phyloP scores from a whole-genome alignment of 1,140 invertebrate genomes.

The Tetramorium parvispinum region DNA sequence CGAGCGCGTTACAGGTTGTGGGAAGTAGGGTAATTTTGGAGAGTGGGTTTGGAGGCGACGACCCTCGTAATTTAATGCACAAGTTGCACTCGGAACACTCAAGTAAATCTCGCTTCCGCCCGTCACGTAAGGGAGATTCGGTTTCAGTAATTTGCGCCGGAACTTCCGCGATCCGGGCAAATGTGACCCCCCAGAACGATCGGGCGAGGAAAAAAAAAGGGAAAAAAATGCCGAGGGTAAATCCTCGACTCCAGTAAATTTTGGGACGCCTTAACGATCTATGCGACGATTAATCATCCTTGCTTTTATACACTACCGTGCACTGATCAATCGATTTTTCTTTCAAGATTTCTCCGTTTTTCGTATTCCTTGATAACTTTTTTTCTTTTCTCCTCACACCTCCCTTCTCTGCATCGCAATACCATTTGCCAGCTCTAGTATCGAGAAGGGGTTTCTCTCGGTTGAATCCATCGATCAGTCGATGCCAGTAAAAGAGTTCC shows the following conservation, averaged over 20 bases:
- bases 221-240: conserved; percentile 64
- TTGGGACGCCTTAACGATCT: conserved; percentile 74
- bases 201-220: conserved; percentile 47
- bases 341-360: conserved; percentile 76
- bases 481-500: conserved; percentile 82
- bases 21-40: conserved; percentile 68
- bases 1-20: conserved; percentile 68
- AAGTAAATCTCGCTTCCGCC: conserved; percentile 64
- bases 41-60: conserved; percentile 20
- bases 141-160: conserved; percentile 73
- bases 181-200: conserved; percentile 24
- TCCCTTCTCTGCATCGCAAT: conserved; percentile 69
- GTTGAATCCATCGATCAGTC: conserved; percentile 80
- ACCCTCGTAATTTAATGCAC: conserved; percentile 61
- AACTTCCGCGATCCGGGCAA: conserved; percentile 54
- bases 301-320: conserved; percentile 79
- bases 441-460: conserved; percentile 76
- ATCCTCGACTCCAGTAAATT: conserved; percentile 64
- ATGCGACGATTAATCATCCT: conserved; percentile 83
- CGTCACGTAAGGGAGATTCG: conserved; percentile 46
- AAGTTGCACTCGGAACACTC: conserved; percentile 57
- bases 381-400: conserved; percentile 40
- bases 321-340: conserved; percentile 70
- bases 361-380: conserved; percentile 66
- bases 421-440: conserved; percentile 59